phyloP scores from a whole-genome alignment of 1,140 invertebrate species.

The Zaprionus capensis region DNA sequence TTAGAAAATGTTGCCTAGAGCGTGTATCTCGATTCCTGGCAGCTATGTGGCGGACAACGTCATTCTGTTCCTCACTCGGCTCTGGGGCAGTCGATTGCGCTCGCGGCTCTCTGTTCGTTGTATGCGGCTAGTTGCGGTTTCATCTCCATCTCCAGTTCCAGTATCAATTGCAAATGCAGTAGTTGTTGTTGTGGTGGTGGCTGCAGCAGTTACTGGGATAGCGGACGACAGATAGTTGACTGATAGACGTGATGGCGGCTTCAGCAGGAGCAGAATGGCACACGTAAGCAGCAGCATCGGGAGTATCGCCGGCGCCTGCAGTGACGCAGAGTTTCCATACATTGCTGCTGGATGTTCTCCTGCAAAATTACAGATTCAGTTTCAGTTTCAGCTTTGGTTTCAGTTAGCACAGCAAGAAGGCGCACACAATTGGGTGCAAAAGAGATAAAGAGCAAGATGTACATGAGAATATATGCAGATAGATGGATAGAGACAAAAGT shows the following conservation, averaged over 20 bases:
- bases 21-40: background rate
- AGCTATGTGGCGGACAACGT: slow-evolving; percentile 56
- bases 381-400: background rate
- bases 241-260: slow-evolving; percentile 6
- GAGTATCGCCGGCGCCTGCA: slow-evolving; percentile 71
- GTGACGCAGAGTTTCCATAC: slow-evolving; percentile 86
- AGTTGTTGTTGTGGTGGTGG: slow-evolving; percentile 15
- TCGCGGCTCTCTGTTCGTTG: slow-evolving; percentile 14
- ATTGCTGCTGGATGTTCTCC: slow-evolving; percentile 93
- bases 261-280: slow-evolving; percentile 45
- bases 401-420: background rate
- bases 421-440: background rate
- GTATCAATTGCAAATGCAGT: slow-evolving; percentile 15
- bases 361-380: slow-evolving; percentile 74
- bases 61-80: slow-evolving; percentile 1
- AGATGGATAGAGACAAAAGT: background rate
- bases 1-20: slow-evolving; percentile 5
- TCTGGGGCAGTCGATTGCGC: slow-evolving; percentile 6
- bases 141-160: background rate
- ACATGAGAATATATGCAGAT: background rate
- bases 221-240: slow-evolving; percentile 8
- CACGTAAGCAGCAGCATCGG: slow-evolving; percentile 57
- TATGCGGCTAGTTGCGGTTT: background rate
- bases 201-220: background rate
- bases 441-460: background rate